Evolutionary conservation across 1,140 invertebrate species (phyloP).

Genomic region (Hycleus phaleratus): DNA sequence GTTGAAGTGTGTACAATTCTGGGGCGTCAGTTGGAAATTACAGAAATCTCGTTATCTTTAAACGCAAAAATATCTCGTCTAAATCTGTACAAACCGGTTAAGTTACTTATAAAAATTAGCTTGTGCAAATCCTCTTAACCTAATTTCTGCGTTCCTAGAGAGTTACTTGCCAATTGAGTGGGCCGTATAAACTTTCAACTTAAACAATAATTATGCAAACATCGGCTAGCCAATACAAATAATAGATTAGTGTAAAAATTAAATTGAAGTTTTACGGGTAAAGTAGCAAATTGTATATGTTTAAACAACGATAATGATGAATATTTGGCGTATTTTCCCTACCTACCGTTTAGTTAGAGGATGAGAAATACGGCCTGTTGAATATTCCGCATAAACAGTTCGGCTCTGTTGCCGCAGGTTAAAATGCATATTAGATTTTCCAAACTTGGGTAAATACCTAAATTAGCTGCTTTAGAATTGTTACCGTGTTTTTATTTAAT

Average conservation of each 20-base stretch:
- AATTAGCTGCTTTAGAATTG: slow-evolving; percentile 17
- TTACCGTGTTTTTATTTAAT: slow-evolving; percentile 17
- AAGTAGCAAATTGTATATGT: neutral
- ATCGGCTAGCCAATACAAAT: too few species aligned
- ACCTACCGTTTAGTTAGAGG: neutral
- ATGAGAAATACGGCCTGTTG: slow-evolving; percentile 14
- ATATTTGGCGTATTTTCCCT: slow-evolving; percentile 1
- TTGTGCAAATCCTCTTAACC: slow-evolving; percentile 24
- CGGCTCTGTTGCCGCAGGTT: slow-evolving; percentile 23
- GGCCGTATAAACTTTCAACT: neutral
- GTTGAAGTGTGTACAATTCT: too few species aligned
- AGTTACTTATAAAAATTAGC: slow-evolving; percentile 27
- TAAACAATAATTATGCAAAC: too few species aligned
- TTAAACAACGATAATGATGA: slow-evolving; percentile 3
- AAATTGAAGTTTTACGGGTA: too few species aligned
- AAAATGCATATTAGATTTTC: slow-evolving; percentile 33
- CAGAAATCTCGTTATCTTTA: slow-evolving; percentile 20
- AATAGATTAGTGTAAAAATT: too few species aligned
- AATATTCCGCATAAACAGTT: slow-evolving; percentile 29
- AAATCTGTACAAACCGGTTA: slow-evolving; percentile 20
- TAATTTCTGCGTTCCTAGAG: slow-evolving; percentile 10
- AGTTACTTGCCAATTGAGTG: slow-evolving; percentile 5
- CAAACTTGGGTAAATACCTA: slow-evolving; percentile 28
- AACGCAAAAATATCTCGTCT: slow-evolving; percentile 22
- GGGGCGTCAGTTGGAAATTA: too few species aligned